Evolutionary conservation across 2,113 vertebrate species (phyloP), one percentile per base, ranked within the genome.

Genomic region (Jacana jacana): DNA sequence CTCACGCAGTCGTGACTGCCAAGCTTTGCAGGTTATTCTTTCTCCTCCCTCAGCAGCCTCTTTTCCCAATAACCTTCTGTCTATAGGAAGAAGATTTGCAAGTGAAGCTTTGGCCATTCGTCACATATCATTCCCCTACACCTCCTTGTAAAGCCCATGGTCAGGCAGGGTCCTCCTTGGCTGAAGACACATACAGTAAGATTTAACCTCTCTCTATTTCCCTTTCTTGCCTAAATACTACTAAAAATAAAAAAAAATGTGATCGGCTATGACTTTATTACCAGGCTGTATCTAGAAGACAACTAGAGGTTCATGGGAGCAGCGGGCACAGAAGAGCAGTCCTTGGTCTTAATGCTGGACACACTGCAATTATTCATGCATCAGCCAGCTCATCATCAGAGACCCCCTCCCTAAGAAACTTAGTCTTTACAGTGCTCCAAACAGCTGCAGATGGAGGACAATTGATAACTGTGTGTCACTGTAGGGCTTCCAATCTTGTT

Each of bases 71-170:
- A 54, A 52, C 40, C 24, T 84, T 77, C 79, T 76, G 65, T 63
- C 90, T 81, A 78, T 5, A 87, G 65, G 30, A 90, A 46, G 44
- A 84, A 42, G n/a, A 78, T 57, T 75, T 68, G 55, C 54, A 95
- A 95, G 63, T 12, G 35, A 93, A 96, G 27, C 52, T 95, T 83
- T 46, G 46, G 61, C 86, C 83, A 81, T 69, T 95, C 69, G 17
- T 73, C 60, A 51, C 4, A 24, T 81, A 79, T 87, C 89, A 93
- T 94, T 91, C 71, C 16, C 77, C 39, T n/a, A 70, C 20, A 46
- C 83, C 37, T 80, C 63, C 86, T 95, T 85, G 52, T 83, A 42
- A 93, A 94, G 91, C 82, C 88, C 81, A 61, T 76, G 89, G 49
- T 52, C 87, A 88, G 69, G 71, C 7, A 48, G 51, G 13, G 31